Evolutionary conservation across 2,113 vertebrate genomes (phyloP), one percentile per base, ranked within the genome.

Genomic region (Lipotes vexillifer): DNA sequence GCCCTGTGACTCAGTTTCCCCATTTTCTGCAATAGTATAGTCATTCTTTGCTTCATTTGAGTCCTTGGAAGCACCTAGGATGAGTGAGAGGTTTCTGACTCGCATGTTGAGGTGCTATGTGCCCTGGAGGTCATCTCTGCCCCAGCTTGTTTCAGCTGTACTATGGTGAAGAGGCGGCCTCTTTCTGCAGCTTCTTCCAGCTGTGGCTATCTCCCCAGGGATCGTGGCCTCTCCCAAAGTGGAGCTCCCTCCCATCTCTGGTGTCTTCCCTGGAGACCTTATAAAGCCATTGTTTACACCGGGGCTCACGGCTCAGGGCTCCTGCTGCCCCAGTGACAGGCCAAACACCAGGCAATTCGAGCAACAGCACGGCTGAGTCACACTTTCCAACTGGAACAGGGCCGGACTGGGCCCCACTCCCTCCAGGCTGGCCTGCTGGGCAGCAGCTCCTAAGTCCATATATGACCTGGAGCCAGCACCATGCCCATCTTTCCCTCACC

Each of bases 211-310:
- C 85, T 86, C 91, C 83, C 63, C 4, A n/a, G 85, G 93, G 89
- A 94, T 93, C 78, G 83, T 14, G 12, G 46, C 85, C 90, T 95
- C 84, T 96, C 94, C 23, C 61, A 89, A 27, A 2, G 71, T 92
- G 65, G 55, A 78, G 65, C 86, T 95, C 89, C 90, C 81, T 83
- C 77, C 94, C 20, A 23, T 27, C 71, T 61, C 44, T 20, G 46
- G 84, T 97, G 95, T 93, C 93, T 98, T 85, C 96, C 95, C 96
- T 97, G 63, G 96, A 98, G 98, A 97, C 99, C 98, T 98, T 99
- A 99, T 99, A 99, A 99, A 99, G 99, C 96, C 98, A 98, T 98
- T 98, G 97, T 98, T 98, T 98, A 98, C 96, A 93, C 93, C 36
- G 89, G 75, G 31, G 78, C 94, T 92, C 96, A 96, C 11, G 33